These are phyloP conservation scores for Xiphophorus birchmanni DNA, from an alignment of 2,797 vertebrate species.

Conservation along the genomic window DNA sequence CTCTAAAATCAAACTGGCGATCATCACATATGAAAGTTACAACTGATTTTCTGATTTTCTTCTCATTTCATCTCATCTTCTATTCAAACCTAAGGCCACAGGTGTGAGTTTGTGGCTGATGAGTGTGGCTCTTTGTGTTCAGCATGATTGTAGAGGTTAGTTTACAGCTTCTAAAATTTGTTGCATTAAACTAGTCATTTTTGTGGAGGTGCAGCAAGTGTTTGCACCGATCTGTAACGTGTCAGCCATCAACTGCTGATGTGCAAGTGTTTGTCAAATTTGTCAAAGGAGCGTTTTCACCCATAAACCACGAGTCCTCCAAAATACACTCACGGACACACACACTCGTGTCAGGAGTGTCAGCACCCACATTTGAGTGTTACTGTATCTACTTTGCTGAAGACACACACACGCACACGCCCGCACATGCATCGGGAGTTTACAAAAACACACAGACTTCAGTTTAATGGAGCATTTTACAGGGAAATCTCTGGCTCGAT, in stretches of 20 bases:
- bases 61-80: no score
- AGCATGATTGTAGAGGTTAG: neutral
- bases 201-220: neutral
- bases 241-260: slow-evolving; percentile 22
- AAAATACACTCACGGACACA: neutral
- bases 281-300: slow-evolving; percentile 38
- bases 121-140: neutral
- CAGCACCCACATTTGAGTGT: slow-evolving; percentile 32
- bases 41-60: neutral
- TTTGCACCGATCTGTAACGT: slow-evolving; percentile 9
- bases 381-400: slow-evolving; percentile 28
- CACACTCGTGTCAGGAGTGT: slow-evolving; percentile 8
- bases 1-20: neutral
- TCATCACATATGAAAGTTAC: neutral
- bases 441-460: slow-evolving; percentile 10
- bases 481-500: slow-evolving; percentile 36
- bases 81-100: slow-evolving; percentile 2
- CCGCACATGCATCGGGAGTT: slow-evolving; percentile 12
- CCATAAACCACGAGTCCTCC: neutral
- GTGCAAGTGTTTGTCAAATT: slow-evolving; percentile 18
- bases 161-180: neutral
- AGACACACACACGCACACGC: slow-evolving; percentile 4
- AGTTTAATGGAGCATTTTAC: slow-evolving; percentile 59
- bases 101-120: neutral
- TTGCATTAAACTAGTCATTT: neutral